A percentile compares a stretch with the other conserved stretches of the same genome.
Evolutionary conservation across 2,888 invertebrate genomes (phyloP).

Genomic region (Myopa tessellatipennis): DNA sequence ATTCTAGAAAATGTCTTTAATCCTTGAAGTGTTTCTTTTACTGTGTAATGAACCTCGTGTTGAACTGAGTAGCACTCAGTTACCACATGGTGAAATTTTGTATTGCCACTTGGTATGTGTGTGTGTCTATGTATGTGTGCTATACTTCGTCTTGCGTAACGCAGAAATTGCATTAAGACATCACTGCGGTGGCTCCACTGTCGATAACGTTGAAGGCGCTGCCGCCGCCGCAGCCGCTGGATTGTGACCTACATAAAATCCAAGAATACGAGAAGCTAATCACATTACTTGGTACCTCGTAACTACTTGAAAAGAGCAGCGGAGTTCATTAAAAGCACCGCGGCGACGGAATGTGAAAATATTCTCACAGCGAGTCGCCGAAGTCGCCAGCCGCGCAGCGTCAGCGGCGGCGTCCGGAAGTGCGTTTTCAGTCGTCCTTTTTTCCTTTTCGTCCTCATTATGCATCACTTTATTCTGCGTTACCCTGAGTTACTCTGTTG

Average conservation of each 20-base stretch:
- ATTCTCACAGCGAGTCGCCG: neutral
- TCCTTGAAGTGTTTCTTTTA: too few species aligned
- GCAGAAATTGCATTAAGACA: slow-evolving; percentile 27
- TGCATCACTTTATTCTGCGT: slow-evolving; percentile 8
- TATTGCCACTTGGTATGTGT: neutral
- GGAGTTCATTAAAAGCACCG: too few species aligned
- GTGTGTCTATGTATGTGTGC: too few species aligned
- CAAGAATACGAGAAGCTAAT: neutral
- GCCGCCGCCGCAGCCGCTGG: neutral
- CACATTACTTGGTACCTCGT: neutral
- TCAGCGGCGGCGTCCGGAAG: slow-evolving; percentile 15
- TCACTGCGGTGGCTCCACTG: neutral
- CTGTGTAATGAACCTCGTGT: too few species aligned
- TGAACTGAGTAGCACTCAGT: neutral
- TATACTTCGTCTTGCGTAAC: neutral
- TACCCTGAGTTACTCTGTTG: neutral
- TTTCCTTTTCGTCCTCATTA: slow-evolving; percentile 14
- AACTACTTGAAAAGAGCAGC: neutral
- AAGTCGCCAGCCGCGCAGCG: neutral
- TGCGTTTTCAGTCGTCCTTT: slow-evolving; percentile 5
- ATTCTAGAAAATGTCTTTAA: too few species aligned
- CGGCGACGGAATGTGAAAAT: neutral
- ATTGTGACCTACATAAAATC: neutral
- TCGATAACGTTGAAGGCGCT: neutral
- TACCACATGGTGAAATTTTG: neutral